These are phyloP conservation scores for Chiloscyllium plagiosum DNA, from an alignment of 2,113 vertebrate genomes.

Conservation along the genomic window DNA sequence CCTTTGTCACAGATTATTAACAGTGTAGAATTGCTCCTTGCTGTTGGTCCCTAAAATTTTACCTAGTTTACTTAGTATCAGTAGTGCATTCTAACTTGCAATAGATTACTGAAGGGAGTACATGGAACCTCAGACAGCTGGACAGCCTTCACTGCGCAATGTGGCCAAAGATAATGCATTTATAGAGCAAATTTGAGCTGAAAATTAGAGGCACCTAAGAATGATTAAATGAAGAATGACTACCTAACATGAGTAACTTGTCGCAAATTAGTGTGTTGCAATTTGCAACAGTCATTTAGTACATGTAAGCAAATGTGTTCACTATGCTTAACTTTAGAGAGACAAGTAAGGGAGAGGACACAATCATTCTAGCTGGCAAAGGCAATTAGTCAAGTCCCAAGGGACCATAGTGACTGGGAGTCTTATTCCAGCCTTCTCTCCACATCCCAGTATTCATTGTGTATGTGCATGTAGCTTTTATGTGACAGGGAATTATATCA, in stretches of 20 bases:
- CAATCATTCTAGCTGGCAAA: not conserved
- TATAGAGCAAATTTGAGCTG: not conserved
- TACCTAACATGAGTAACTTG: not conserved
- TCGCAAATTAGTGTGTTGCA: not conserved
- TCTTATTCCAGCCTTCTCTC: not conserved
- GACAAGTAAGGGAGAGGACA: not conserved
- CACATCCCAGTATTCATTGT: not conserved
- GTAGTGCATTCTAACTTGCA: not conserved
- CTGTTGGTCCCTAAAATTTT: not conserved
- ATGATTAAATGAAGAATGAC: not conserved
- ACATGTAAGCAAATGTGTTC: fast-evolving
- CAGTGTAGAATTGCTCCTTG: not conserved
- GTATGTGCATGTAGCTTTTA: too few relatives aligned
- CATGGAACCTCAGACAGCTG: not conserved
- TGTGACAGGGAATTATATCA: not conserved
- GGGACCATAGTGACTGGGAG: not conserved
- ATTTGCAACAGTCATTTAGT: not conserved
- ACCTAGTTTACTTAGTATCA: not conserved
- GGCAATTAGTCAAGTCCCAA: not conserved
- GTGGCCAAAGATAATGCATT: not conserved
- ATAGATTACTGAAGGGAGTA: not conserved
- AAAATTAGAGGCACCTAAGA: not conserved
- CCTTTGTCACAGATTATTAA: not conserved
- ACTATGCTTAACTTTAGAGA: too few relatives aligned
- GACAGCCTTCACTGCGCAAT: not conserved